Percentiles rank a stretch among this genome's conserved stretches.
phyloP scores from a whole-genome alignment of 2,797 vertebrate genomes.

The Cuculus canorus region DNA sequence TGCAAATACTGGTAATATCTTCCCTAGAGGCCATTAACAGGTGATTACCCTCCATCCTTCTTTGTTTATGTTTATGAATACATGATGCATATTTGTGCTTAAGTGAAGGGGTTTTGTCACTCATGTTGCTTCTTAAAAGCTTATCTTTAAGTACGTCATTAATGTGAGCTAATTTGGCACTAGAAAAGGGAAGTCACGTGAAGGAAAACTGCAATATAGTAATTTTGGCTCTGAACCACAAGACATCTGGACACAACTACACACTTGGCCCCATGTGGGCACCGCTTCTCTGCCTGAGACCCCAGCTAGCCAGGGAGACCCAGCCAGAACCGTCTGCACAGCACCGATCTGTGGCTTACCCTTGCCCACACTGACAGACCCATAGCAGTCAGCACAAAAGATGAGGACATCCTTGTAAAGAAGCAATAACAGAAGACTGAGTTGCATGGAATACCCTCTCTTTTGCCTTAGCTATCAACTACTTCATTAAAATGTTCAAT shows the following conservation, averaged over 20 bases:
- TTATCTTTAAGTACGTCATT: background rate
- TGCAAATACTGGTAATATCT: background rate
- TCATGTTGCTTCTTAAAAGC: background rate
- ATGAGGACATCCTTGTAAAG: background rate
- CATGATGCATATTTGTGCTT: background rate
- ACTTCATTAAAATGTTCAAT: background rate
- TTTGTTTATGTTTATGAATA: background rate
- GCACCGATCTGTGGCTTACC: background rate
- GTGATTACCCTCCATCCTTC: background rate
- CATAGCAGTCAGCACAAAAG: background rate
- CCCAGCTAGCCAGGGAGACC: background rate
- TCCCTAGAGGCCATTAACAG: background rate
- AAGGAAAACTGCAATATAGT: background rate
- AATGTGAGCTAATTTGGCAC: background rate
- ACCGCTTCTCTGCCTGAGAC: background rate
- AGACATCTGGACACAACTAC: background rate
- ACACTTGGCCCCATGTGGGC: background rate
- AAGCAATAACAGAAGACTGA: background rate
- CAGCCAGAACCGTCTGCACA: background rate
- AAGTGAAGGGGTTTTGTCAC: background rate
- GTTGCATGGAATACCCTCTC: background rate
- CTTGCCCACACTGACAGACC: rapidly evolving
- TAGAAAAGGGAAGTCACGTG: background rate
- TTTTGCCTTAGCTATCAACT: background rate
- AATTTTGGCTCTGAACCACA: background rate